These are phyloP conservation scores for Apotomis betuletana DNA, from an alignment of 2,888 invertebrate genomes.

Conservation along the genomic window DNA sequence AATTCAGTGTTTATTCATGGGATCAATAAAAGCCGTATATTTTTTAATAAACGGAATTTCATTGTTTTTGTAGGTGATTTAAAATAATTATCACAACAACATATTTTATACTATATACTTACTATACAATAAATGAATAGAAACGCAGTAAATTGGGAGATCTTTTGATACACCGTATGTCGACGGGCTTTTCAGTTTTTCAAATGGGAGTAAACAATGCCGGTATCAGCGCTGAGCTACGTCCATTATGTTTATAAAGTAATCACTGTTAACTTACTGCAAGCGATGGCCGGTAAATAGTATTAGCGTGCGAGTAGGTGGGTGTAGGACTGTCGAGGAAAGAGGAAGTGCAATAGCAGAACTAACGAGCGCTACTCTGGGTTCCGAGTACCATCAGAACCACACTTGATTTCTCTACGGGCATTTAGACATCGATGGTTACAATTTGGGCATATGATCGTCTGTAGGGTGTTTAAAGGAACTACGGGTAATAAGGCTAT, in stretches of 20 bases:
- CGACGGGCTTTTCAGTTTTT: conserved; percentile 11
- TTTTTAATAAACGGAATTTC: too few species aligned
- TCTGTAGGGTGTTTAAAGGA: not conserved
- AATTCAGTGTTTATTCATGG: too few species aligned
- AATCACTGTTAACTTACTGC: not conserved
- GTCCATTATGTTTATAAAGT: not conserved
- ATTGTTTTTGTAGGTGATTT: not conserved
- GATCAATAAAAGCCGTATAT: too few species aligned
- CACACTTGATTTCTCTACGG: not conserved
- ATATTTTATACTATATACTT: not conserved
- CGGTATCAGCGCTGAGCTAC: not conserved
- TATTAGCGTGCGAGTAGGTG: not conserved
- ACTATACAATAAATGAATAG: not conserved
- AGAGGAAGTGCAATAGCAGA: conserved; percentile 2
- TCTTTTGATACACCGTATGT: not conserved
- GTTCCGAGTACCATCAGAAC: not conserved
- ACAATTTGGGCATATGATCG: not conserved
- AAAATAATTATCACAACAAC: not conserved
- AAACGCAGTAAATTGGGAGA: not conserved
- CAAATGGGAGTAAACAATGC: conserved; percentile 39
- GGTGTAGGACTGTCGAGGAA: not conserved
- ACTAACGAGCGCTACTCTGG: not conserved
- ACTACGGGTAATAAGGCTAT: not conserved
- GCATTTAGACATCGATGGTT: not conserved
- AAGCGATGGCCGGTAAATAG: conserved; percentile 1